These are phyloP conservation scores for Oedothorax gibbosus DNA, from an alignment of 1,140 invertebrate genomes.

Conservation along the genomic window DNA sequence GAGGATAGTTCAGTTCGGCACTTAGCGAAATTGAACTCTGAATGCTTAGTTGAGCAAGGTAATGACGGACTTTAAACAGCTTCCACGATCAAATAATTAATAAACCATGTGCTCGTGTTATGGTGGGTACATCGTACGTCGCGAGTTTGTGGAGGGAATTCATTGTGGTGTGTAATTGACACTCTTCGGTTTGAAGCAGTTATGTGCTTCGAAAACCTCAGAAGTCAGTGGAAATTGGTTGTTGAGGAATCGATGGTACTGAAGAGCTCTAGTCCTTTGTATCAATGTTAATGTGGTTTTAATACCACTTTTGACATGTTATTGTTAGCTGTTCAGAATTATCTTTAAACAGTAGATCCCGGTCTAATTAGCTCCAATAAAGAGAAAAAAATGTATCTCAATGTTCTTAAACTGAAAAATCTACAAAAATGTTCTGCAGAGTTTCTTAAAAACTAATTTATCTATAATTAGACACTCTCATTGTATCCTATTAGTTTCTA, in stretches of 20 bases:
- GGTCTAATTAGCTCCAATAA: too few species aligned
- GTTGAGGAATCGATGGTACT: not conserved
- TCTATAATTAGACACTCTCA: too few species aligned
- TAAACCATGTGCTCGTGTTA: not conserved
- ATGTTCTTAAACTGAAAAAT: too few species aligned
- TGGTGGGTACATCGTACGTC: not conserved
- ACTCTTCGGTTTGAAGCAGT: not conserved
- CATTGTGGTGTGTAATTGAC: not conserved
- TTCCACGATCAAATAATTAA: conserved; percentile 24
- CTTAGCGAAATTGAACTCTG: conserved; percentile 46
- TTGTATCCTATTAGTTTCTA: too few species aligned
- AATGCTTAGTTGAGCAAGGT: conserved; percentile 19
- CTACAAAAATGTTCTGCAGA: too few species aligned
- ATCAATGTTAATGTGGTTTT: not conserved
- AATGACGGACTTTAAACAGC: conserved; percentile 35
- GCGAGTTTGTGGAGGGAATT: not conserved
- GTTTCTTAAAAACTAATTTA: too few species aligned
- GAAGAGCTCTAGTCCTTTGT: not conserved
- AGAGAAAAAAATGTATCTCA: too few species aligned
- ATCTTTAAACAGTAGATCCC: too few species aligned
- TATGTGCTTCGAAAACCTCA: not conserved
- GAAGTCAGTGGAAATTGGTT: not conserved
- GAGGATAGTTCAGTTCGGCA: conserved; percentile 5
- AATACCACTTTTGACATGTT: too few species aligned
- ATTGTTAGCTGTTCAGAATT: too few species aligned